Conservation (phyloP, 1,140 invertebrate species). For the Cyclargus thomasi region DNA sequence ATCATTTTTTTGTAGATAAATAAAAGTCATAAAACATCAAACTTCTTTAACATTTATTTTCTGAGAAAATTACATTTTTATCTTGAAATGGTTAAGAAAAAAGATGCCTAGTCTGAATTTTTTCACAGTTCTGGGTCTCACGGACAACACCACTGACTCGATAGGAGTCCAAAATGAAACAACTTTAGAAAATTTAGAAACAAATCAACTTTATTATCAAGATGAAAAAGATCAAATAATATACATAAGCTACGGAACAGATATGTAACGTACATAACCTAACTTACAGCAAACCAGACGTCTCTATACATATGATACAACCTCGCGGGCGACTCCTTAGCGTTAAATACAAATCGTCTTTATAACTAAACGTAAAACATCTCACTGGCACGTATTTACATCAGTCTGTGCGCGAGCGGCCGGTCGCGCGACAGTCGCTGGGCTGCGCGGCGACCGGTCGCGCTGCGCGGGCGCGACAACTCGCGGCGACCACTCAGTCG, state of each 20-base stretch:
- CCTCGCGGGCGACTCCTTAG: slow-evolving; percentile 16
- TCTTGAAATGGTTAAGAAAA: no score
- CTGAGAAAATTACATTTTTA: no score
- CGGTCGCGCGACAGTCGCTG: slow-evolving; percentile 76
- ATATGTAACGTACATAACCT: slow-evolving; percentile 44
- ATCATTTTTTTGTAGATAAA: no score
- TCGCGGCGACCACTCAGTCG: slow-evolving; percentile 49
- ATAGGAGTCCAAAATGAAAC: slow-evolving; percentile 43
- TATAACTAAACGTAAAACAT: slow-evolving; percentile 67
- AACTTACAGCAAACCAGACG: slow-evolving; percentile 32
- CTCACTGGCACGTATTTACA: slow-evolving; percentile 68
- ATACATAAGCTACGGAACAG: slow-evolving; percentile 66
- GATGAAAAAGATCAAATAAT: slow-evolving; percentile 74
- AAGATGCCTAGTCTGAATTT: no score
- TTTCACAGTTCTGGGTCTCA: no score
- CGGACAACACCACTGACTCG: no score
- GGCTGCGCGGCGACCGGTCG: slow-evolving; percentile 98
- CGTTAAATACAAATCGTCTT: slow-evolving; percentile 51
- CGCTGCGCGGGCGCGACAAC: slow-evolving; percentile 90
- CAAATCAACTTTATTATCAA: slow-evolving; percentile 75
- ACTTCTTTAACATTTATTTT: no score
- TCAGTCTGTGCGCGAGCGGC: slow-evolving; percentile 46
- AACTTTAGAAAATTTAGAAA: slow-evolving; percentile 70
- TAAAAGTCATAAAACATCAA: no score
- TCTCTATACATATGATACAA: slow-evolving; percentile 42